Percentiles rank a stretch among this genome's conserved stretches.
These are phyloP conservation scores for Colostygia pectinataria DNA, from an alignment of 2,888 invertebrate species.

Conservation along the genomic window DNA sequence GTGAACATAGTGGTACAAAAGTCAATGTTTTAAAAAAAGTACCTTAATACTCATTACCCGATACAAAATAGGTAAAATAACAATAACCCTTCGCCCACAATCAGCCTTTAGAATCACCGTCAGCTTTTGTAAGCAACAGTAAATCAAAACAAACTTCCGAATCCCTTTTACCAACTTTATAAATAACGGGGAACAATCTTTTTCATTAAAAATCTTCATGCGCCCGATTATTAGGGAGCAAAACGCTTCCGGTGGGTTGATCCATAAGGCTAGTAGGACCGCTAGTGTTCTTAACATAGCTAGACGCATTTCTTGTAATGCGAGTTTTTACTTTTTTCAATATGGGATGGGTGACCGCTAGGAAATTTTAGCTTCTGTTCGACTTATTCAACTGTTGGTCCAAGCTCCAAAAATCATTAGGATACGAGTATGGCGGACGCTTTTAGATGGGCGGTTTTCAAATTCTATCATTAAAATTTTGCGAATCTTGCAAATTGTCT, in stretches of 20 bases:
- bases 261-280: conserved; percentile 3
- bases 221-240: conserved; percentile 78
- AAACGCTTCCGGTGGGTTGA: conserved; percentile 74
- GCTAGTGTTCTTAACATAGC: conserved; percentile 8
- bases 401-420: too few species aligned
- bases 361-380: too few species aligned
- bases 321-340: too few species aligned
- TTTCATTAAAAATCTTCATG: conserved; percentile 82
- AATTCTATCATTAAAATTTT: too few species aligned
- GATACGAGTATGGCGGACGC: too few species aligned
- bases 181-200: conserved; percentile 81
- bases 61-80: conserved; percentile 66
- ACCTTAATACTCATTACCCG: conserved; percentile 68
- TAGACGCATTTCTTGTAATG: too few species aligned
- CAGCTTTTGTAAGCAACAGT: conserved; percentile 67
- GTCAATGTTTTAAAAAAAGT: not conserved
- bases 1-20: too few species aligned
- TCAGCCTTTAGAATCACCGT: conserved; percentile 67
- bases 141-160: conserved; percentile 80
- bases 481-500: too few species aligned
- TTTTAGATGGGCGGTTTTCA: too few species aligned
- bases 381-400: too few species aligned
- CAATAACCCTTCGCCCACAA: conserved; percentile 56
- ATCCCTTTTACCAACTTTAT: conserved; percentile 80
- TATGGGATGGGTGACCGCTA: too few species aligned